Base-by-base conservation (phyloP, 2,113 vertebrate species). In the Scytalopus superciliaris region DNA sequence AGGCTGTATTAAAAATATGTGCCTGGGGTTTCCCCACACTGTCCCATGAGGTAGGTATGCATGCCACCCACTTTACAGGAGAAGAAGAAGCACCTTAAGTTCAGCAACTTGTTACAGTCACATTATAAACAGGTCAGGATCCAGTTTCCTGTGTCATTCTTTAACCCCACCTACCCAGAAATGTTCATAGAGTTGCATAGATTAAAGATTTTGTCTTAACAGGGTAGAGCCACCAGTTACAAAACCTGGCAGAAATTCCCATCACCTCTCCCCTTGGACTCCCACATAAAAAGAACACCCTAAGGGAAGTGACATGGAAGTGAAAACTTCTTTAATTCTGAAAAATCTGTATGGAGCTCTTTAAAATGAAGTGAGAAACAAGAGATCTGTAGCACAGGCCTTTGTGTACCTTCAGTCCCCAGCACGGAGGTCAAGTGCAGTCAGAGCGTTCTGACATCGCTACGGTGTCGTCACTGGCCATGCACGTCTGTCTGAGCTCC, bases 351-450 rank as follows among this genome's bases (percentile, higher is more conserved):
- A 39, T 11, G 27, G 39, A 84, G 42, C 15, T 77, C 40, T 47
- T 76, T 44, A 19, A 62, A 85, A 39, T 1, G 5, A 76, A 53
- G 53, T 33, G 28, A 77, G 49, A 86, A 56, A 7, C 0, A 0
- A 91, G 63, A 55, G 57, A 35, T 53, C 39, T 22, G 53, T 25
- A 60, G 69, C 80, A 39, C 53, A 22, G 55, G 55, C 52, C 42
- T 40, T 10, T 53, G 2, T 64, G 55, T 27, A 23, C 87, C 74
- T 75, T 57, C 52, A 6, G 15, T 68, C 69, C 52, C 47, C 77
- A 3, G 2, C 0, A 11, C 35, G 0, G 0, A 74, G 45, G 25
- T 52, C 59, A 16, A 30, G 11, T 1, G 7, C 42, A 37, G 66
- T 7, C 60, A 42, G 35, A 28, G 66, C 0, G 4, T 39, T 37